Conservation (phyloP, 2,888 invertebrate genomes). For the Leptopterna dolabrata region DNA sequence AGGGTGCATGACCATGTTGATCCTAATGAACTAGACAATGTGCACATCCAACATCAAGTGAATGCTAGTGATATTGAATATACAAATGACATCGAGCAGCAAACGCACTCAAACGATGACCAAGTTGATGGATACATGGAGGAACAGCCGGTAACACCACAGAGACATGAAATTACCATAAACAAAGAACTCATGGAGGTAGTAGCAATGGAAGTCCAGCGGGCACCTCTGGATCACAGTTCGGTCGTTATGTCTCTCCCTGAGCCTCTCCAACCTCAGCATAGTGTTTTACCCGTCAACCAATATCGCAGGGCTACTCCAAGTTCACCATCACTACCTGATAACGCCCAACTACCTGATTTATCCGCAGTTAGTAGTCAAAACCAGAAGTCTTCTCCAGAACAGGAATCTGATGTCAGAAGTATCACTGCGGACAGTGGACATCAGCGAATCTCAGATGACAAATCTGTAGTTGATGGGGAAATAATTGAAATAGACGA, state of each 20-base stretch:
- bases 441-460: background rate
- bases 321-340: background rate
- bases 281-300: background rate
- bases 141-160: background rate
- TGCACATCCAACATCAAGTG: constrained; percentile 43
- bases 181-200: constrained; percentile 49
- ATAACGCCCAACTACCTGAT: background rate
- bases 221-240: background rate
- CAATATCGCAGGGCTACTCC: background rate
- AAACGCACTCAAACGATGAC: background rate
- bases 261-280: background rate
- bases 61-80: constrained; percentile 2
- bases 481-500: background rate
- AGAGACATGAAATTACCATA: constrained; percentile 16
- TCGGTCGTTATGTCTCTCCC: background rate
- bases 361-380: background rate
- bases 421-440: background rate
- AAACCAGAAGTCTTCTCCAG: background rate
- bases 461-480: background rate
- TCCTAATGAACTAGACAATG: constrained; percentile 28
- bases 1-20: constrained; percentile 42
- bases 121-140: constrained; percentile 12
- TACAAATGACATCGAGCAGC: background rate
- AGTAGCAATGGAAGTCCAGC: constrained; percentile 44
- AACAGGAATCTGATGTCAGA: background rate